Conservation (phyloP, 2,797 vertebrate species). For the Poeciliopsis gracilis region DNA sequence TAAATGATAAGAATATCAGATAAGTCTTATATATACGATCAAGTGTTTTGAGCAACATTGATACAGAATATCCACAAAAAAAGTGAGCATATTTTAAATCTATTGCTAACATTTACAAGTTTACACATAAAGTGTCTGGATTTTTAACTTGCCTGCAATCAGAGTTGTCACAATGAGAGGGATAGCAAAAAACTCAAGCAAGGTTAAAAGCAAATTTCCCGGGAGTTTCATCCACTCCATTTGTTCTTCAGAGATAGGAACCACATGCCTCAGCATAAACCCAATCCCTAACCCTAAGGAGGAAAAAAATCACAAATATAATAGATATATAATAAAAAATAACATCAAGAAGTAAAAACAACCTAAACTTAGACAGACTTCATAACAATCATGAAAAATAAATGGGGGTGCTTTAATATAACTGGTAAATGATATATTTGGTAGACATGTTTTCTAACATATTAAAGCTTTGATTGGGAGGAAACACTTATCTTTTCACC, state of each 20-base stretch:
- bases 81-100: neutral
- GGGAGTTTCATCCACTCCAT: neutral
- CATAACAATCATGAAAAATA: too few relatives aligned
- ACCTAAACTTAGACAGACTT: too few relatives aligned
- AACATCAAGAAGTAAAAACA: neutral
- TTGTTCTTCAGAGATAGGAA: fast-evolving
- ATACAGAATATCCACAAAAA: neutral
- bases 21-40: neutral
- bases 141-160: constrained; percentile 5
- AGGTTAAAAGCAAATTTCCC: neutral
- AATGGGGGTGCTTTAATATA: too few relatives aligned
- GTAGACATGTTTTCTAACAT: too few relatives aligned
- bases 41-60: neutral
- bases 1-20: neutral
- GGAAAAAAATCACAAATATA: neutral
- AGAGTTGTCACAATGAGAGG: constrained; percentile 23
- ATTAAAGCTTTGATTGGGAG: too few relatives aligned
- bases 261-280: neutral
- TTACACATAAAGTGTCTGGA: neutral
- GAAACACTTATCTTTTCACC: constrained; percentile 3
- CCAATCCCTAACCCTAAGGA: neutral
- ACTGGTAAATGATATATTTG: too few relatives aligned
- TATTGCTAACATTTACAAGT: neutral
- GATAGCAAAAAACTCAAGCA: constrained; percentile 7
- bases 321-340: neutral